These are phyloP conservation scores for Rhogogaster chlorosoma DNA, from an alignment of 2,888 invertebrate species.

Conservation along the genomic window DNA sequence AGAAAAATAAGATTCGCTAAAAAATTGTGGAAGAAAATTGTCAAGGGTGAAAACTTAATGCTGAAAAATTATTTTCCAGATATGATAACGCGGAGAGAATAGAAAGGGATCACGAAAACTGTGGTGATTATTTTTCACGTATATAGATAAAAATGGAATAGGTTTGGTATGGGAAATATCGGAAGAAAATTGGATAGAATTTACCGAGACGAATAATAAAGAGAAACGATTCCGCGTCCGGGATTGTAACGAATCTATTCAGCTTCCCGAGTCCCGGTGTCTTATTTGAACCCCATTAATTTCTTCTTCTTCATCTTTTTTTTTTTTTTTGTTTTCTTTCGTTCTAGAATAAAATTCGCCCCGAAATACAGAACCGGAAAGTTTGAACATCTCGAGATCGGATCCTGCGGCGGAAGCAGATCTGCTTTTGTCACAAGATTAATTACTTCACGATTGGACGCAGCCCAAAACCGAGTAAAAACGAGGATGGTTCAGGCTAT, in stretches of 20 bases:
- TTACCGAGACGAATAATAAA: neutral
- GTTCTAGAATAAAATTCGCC: neutral
- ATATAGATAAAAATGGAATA: neutral
- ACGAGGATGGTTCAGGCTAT: neutral
- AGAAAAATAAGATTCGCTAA: neutral
- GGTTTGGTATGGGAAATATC: neutral
- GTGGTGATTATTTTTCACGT: too few species aligned
- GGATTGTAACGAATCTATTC: slow-evolving; percentile 19
- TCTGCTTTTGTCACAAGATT: slow-evolving; percentile 63
- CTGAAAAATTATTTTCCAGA: neutral
- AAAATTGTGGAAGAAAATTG: neutral
- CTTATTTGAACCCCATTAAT: slow-evolving; percentile 16
- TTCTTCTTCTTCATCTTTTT: neutral
- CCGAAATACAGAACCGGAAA: neutral
- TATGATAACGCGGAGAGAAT: neutral
- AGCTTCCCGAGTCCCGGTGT: slow-evolving; percentile 14
- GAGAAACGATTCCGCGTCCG: slow-evolving; percentile 15
- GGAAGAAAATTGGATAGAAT: neutral
- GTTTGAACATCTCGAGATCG: neutral
- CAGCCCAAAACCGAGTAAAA: neutral
- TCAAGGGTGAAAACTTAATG: neutral
- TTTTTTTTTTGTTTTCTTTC: neutral
- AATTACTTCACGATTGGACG: slow-evolving; percentile 62
- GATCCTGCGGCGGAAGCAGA: neutral
- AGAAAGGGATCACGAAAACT: neutral